Base-by-base conservation (phyloP, 1,140 invertebrate species). In the Cepaea nemoralis region DNA sequence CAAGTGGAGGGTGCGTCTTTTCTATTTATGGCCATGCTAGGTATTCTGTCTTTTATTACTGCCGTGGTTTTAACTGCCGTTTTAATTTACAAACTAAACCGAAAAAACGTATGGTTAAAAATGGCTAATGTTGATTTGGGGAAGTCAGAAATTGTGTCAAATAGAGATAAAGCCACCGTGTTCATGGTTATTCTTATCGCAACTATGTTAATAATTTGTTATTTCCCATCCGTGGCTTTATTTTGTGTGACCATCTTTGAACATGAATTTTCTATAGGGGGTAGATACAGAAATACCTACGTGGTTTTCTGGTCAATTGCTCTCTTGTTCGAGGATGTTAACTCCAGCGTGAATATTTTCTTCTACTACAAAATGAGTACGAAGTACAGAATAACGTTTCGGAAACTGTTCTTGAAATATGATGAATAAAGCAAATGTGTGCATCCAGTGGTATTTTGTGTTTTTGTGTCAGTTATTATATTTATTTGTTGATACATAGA, bases 291-390 rank as follows among this genome's bases (percentile, higher is more conserved):
- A 6, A 71, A 33, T 24, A 35, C 12, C 5, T 71, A 35, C 31
- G 10, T 8, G 3, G n/a, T 35, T 5, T 10, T 39, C 6, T 71
- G 69, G 69, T 71, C 69, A 24, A 8, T 12, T 33, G 33, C 22
- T 14, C 37, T 71, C 14, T 24, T 71, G 69, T 40, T 71, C 12
- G 69, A 71, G 22, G 31, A 5, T 12, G 33, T 31, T 19, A 69
- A 69, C 66, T 14, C 66, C 27, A 69, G 66, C 27, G 14, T 31
- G 14, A 69, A 71, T 71, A 71, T 71, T 35, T 33, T 71, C 31
- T 24, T 71, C 5, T 71, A 71, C 31, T 40, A 12, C 6, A 66
- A 66, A 35, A 66, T 66, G 63, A 66, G 63, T 66, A 27, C 63
- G 10, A 66, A 24, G n/a, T 39, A 37, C 31, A 24, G 37, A 22